Percentiles rank a stretch among this genome's conserved stretches.
These are phyloP conservation scores for Cremastobaeus sp. DNA, from an alignment of 2,888 invertebrate species.

Conservation along the genomic window DNA sequence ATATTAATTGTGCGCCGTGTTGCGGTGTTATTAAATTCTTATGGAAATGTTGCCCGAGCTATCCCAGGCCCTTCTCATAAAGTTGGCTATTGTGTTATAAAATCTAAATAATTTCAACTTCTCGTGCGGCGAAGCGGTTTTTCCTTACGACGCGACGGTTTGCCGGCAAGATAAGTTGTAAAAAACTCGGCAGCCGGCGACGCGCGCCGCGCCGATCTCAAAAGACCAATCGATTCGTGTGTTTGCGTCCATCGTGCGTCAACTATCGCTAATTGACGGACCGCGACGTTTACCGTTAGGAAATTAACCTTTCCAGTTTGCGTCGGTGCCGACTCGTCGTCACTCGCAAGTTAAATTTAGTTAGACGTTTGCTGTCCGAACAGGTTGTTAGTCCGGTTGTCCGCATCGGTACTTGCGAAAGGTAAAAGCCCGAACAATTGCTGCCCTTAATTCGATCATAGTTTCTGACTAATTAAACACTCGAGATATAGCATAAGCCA, in stretches of 20 bases:
- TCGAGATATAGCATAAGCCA: slow-evolving; percentile 15
- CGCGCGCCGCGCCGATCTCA: slow-evolving; percentile 56
- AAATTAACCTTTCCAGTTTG: slow-evolving; percentile 72
- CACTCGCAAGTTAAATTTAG: slow-evolving; percentile 67
- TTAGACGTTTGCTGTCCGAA: slow-evolving; percentile 58
- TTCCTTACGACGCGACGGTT: slow-evolving; percentile 19
- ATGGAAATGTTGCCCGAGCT: slow-evolving; percentile 72
- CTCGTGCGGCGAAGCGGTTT: slow-evolving; percentile 55
- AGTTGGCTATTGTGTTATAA: slow-evolving; percentile 77
- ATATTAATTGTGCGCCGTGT: slow-evolving; percentile 77
- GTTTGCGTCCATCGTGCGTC: neutral
- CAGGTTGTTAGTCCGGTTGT: slow-evolving; percentile 5
- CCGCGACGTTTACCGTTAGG: slow-evolving; percentile 22
- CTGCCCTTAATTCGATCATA: slow-evolving; percentile 50
- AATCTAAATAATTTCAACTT: slow-evolving; percentile 77
- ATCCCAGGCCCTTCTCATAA: slow-evolving; percentile 70
- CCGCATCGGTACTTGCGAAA: slow-evolving; percentile 8
- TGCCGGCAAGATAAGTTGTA: neutral
- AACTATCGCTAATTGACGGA: slow-evolving; percentile 12
- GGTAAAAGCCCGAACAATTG: slow-evolving; percentile 28
- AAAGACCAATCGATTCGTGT: slow-evolving; percentile 66
- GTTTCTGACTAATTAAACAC: slow-evolving; percentile 34
- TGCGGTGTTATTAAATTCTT: slow-evolving; percentile 78
- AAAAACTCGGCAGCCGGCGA: slow-evolving; percentile 5
- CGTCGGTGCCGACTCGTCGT: slow-evolving; percentile 56